Evolutionary conservation across 2,888 invertebrate genomes (phyloP).

Genomic region (Eupithecia abbreviata): DNA sequence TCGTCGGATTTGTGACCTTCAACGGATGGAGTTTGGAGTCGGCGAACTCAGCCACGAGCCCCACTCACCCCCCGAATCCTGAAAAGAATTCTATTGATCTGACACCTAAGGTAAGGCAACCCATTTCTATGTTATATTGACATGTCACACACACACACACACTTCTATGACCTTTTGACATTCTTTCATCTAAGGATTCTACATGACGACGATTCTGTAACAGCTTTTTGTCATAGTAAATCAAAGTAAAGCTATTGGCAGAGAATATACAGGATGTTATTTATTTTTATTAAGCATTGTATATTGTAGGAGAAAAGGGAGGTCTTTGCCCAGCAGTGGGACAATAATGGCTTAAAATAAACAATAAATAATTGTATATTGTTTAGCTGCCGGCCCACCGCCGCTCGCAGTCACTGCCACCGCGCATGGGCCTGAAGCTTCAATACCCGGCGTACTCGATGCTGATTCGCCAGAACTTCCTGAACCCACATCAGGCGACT

Average conservation of each 20-base stretch:
- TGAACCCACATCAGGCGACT: slow-evolving; percentile 89
- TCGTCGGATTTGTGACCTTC: slow-evolving; percentile 92
- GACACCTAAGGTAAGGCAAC: slow-evolving; percentile 61
- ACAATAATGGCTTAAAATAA: no score
- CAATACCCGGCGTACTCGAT: slow-evolving; percentile 92
- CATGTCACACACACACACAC: neutral
- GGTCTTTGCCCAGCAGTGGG: no score
- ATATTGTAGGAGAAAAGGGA: no score
- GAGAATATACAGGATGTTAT: no score
- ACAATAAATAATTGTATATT: neutral
- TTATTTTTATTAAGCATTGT: no score
- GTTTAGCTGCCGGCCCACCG: slow-evolving; percentile 69
- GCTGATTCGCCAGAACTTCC: slow-evolving; percentile 87
- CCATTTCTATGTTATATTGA: neutral
- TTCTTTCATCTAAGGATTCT: neutral
- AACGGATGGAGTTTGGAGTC: slow-evolving; percentile 94
- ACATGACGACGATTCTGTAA: neutral
- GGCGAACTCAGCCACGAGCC: slow-evolving; percentile 88
- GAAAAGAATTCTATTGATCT: slow-evolving; percentile 72
- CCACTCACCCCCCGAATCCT: slow-evolving; percentile 84
- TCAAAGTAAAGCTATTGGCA: no score
- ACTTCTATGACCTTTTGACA: neutral
- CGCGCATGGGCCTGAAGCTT: slow-evolving; percentile 90
- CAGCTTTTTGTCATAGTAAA: no score
- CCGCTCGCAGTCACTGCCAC: slow-evolving; percentile 93